Evolutionary conservation across 2,888 invertebrate species (phyloP), one percentile per base, ranked within the genome.

Genomic region (Hypercompe scribonia): DNA sequence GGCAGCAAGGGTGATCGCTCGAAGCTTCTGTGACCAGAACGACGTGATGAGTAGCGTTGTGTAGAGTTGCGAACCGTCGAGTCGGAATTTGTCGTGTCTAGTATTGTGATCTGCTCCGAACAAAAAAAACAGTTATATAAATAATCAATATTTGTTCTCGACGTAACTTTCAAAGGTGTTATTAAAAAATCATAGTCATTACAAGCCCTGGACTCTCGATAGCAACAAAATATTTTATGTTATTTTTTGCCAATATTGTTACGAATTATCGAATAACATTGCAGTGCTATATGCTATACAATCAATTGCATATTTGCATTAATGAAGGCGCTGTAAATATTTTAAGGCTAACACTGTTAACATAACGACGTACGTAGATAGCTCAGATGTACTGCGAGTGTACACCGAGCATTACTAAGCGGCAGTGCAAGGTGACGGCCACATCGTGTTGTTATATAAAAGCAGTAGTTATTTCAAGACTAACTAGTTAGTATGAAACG

Each of bases 21-120:
- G 0, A 81, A 72, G 36, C 78, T 84, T 4, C 63, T 77, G 4
- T 70, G 78, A 24, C 64, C 65, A 7, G 88, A 81, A 5, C 83
- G 86, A 24, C 75, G 83, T 24, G 76, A 76, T 3, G 65, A 69
- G 18, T 1, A 65, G 72, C 81, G 83, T 7, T 71, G 36, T 3
- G 78, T 78, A 15, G 81, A 76, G 71, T 79, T 80, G 21, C 73
- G 76, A 24, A 74, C 78, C 3, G 50, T 50, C 24, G 50, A 50
- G 21, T 81, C 83, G 7, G 89, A 86, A 71, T 89, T 89, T 11
- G 87, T 83, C 74, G 88, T 86, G 67, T 90, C 91, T 66, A 91
- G 46, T n/a, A 90, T 76, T 4, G 89, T 80, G 3, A 84, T 85
- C 93, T 93, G 81, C 15, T 31, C 34, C 21, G 34, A 10, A 39